Evolutionary conservation across 2,113 vertebrate genomes (phyloP).

Genomic region (Baryphthengus martii): DNA sequence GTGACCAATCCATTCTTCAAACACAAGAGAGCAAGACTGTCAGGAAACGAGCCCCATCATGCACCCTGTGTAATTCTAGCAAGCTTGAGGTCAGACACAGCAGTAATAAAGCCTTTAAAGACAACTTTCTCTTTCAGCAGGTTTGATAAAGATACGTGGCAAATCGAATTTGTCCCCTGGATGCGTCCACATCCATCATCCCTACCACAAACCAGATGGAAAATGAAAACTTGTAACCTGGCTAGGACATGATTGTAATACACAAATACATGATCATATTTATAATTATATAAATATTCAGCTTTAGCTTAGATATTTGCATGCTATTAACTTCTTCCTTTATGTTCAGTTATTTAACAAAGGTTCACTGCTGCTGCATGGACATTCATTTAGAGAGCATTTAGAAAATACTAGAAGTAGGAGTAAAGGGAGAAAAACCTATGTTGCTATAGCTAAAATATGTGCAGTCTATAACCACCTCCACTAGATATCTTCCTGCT

Average conservation of each 20-base stretch:
- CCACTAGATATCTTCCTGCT: slow-evolving; percentile 38
- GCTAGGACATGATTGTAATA: too few species aligned
- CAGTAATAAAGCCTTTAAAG: background rate
- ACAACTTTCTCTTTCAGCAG: background rate
- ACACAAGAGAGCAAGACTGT: background rate
- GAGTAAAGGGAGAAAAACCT: slow-evolving; percentile 1
- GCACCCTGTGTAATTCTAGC: background rate
- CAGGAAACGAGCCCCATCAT: background rate
- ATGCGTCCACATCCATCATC: background rate
- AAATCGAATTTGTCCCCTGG: background rate
- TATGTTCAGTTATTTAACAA: background rate
- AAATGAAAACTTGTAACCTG: background rate
- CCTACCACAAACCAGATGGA: background rate
- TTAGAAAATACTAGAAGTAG: slow-evolving; percentile 27
- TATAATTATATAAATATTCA: background rate
- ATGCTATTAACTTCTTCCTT: background rate
- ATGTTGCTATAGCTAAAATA: slow-evolving; percentile 55
- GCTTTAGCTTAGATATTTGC: background rate
- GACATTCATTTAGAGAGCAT: background rate
- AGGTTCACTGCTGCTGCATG: background rate
- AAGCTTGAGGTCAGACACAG: background rate
- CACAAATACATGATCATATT: background rate
- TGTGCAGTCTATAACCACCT: slow-evolving; percentile 53
- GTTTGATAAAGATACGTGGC: background rate
- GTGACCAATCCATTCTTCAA: background rate